Base-by-base conservation (phyloP, 2,797 vertebrate species). In the Champsocephalus esox region DNA sequence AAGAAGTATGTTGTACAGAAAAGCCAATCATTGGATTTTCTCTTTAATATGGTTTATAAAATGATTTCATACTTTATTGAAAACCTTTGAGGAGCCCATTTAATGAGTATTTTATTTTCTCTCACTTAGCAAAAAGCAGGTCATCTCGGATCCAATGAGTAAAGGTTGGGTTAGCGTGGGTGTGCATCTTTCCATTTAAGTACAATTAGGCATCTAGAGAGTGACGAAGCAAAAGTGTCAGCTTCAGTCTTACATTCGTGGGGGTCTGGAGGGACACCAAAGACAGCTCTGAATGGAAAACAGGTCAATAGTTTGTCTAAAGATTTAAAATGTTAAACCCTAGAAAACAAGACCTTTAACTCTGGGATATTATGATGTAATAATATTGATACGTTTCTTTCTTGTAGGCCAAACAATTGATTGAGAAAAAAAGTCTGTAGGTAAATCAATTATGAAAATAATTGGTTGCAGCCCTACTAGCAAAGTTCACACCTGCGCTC, bases 401-500 rank as follows among this genome's bases (percentile, higher is more conserved):
- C 10, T 12, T 12, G 51, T 32, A 2, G 12, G 19, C 54, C 38
- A n/a, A 34, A 49, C 13, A 49, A 5, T 44, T n/a, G 7, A 16
- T 41, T 0, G 0, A 41, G 50, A 28, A 38, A 49, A 59, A 41
- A 24, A 14, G 21, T 24, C 28, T 3, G n/a, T n/a, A 68, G 5
- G 19, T 24, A 3, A n/a, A 45, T 50, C 8, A 0, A 44, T 54
- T 34, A 5, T 16, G 14, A 24, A 49, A 62, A 61, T 55, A 24
- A 28, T 52, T 50, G 43, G 43, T 49, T 45, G n/a, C 59, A 60
- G 49, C 43, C 8, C 12, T 38, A 32, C 34, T 28, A 9, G 13
- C 19, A 46, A 64, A 75, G 14, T 41, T 70, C 19, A 60, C 52
- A 71, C 41, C 55, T 78, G 74, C 34, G 68, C 51, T 80, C 43